Percentiles rank a stretch among this genome's conserved stretches.
Conservation (phyloP, 2,113 vertebrate species). For the Nothobranchius furzeri region DNA sequence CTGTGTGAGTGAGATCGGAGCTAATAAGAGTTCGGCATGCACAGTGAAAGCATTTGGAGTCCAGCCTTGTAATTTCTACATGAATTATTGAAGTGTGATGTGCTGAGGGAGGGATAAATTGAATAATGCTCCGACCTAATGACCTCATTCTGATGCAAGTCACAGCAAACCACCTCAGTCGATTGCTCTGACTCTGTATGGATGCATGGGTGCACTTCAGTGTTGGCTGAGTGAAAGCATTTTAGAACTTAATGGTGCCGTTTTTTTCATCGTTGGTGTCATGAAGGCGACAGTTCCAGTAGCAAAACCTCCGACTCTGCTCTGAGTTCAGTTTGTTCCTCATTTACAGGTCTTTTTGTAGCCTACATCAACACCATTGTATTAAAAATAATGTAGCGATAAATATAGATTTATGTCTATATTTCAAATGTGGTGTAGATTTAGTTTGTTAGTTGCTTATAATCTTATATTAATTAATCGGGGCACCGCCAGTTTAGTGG, state of each 20-base stretch:
- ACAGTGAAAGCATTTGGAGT: background rate
- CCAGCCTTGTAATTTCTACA: background rate
- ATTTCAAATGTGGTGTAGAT: too few species aligned
- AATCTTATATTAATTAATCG: too few species aligned
- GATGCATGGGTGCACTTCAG: background rate
- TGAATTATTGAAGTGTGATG: constrained; percentile 9
- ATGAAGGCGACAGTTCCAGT: too few species aligned
- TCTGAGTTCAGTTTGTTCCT: too few species aligned
- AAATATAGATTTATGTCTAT: too few species aligned
- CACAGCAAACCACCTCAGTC: constrained; percentile 23
- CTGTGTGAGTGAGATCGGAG: background rate
- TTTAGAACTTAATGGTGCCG: background rate
- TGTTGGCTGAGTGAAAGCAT: background rate
- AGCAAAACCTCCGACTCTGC: too few species aligned
- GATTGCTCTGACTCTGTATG: constrained; percentile 16
- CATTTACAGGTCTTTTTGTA: too few species aligned
- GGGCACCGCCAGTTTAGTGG: too few species aligned
- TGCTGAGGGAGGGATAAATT: constrained; percentile 18
- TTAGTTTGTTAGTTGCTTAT: too few species aligned
- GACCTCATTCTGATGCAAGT: constrained; percentile 45
- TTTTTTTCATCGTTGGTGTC: too few species aligned
- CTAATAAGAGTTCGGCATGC: constrained; percentile 9
- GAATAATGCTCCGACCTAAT: constrained; percentile 40
- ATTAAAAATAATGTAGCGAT: too few species aligned
- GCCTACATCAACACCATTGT: too few species aligned